These are phyloP conservation scores for Pseudotriccus pelzelni DNA, from an alignment of 2,797 vertebrate species.

Conservation along the genomic window DNA sequence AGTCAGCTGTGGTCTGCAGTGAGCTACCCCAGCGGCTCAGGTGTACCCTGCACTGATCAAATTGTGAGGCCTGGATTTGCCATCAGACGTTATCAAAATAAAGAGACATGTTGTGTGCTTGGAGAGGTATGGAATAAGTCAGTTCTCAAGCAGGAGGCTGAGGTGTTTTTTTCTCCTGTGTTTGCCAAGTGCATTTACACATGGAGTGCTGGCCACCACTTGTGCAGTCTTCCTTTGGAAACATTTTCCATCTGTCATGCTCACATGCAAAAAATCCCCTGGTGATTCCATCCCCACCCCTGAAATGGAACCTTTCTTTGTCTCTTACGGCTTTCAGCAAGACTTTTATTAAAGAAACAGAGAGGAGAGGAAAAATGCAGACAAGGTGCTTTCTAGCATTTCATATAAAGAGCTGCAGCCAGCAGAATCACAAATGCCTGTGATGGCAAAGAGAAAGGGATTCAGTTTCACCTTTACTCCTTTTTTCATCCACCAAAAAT, in stretches of 20 bases:
- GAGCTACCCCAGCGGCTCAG: not conserved
- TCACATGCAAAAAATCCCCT: not conserved
- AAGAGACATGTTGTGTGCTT: not conserved
- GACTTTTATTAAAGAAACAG: not conserved
- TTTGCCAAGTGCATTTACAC: constrained; percentile 43
- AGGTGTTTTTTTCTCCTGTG: not conserved
- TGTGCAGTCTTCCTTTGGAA: constrained; percentile 26
- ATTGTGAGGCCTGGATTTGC: not conserved
- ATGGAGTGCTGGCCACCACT: constrained; percentile 19
- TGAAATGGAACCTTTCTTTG: not conserved
- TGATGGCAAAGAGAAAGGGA: not conserved
- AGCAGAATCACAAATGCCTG: not conserved
- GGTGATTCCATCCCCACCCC: not conserved
- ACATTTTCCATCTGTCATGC: constrained; percentile 38
- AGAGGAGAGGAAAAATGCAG: not conserved
- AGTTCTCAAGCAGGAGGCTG: not conserved
- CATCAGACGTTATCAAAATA: not conserved
- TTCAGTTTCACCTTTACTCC: constrained; percentile 4
- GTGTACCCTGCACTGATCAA: not conserved
- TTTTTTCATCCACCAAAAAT: not conserved
- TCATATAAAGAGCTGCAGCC: not conserved
- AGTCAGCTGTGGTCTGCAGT: not conserved
- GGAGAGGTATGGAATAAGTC: not conserved
- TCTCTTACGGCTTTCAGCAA: not conserved
- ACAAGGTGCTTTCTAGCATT: not conserved